Base-by-base conservation (phyloP, 2,888 invertebrate species). In the Cryptocheilus praepositus region DNA sequence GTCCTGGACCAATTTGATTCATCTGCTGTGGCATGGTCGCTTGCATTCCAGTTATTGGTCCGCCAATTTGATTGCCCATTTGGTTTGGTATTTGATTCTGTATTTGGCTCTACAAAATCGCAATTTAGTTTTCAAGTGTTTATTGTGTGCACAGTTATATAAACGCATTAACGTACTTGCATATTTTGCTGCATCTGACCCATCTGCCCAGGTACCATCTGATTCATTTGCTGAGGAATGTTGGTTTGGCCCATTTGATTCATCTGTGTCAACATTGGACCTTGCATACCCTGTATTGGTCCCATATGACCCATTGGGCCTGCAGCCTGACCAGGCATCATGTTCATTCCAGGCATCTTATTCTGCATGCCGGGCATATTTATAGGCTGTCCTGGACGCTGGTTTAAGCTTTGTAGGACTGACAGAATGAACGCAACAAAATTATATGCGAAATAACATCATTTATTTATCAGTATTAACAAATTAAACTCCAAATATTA, bases 401-500 rank as follows among this genome's bases (percentile, higher is more conserved):
- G 94, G 81, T 94, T 95, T 45, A 96, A 88, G 0, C 93, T 94
- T 88, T 95, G 95, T 2, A 95, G 89, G 25, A 96, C 90, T 90
- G 70, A 49, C 21, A 36, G 46, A 55, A 63, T 28, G 13, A 36
- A 36, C 8, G 3, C 36, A 36, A 11, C 36, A 7, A 36, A 8
- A 11, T 36, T 36, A 36, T 7, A 11, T 11, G 11, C 1, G 11
- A 5, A 36, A 11, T 11, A 36, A 36, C n/a, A 28, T 18, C n/a
- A 54, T 3, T 16, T 54, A 3, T 54, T 54, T 3, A 16, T 54
- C n/a, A 25, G 25, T 2, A 25, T 5, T 25, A 25, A 25, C 25
- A 25, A 5, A 25, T 3, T 25, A 2, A 25, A 25, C 25, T 25
- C 5, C 2, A 25, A 25, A 25, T 25, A 25, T 25, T 25, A n/a